phyloP scores from a whole-genome alignment of 2,888 invertebrate genomes.

The Lysandra coridon region DNA sequence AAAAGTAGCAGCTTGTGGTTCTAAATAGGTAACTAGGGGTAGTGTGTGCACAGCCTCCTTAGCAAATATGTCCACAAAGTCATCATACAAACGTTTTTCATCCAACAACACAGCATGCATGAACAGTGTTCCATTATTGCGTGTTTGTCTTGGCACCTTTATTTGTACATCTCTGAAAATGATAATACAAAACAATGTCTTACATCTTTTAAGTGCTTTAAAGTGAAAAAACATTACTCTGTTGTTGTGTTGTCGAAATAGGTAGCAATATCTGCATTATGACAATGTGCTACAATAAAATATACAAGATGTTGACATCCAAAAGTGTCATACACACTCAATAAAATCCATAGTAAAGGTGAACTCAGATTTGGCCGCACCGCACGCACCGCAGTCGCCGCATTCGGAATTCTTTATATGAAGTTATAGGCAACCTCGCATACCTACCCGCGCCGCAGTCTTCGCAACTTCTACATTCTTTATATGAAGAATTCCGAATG shows the following conservation, averaged over 20 bases:
- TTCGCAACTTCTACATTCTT: too few relatives aligned
- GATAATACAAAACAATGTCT: constrained; percentile 31
- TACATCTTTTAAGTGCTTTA: background rate
- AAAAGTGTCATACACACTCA: too few relatives aligned
- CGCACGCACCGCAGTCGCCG: too few relatives aligned
- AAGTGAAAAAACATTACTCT: background rate
- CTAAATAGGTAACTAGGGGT: constrained; percentile 85
- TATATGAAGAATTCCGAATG: too few relatives aligned
- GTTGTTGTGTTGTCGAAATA: background rate
- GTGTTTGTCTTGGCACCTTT: constrained; percentile 85
- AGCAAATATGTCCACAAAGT: constrained; percentile 80
- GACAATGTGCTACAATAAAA: background rate
- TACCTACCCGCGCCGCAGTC: too few relatives aligned
- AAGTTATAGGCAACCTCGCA: too few relatives aligned
- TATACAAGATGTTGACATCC: background rate
- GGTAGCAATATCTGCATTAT: too few relatives aligned
- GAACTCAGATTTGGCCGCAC: too few relatives aligned
- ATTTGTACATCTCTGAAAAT: constrained; percentile 82
- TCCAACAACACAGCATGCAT: constrained; percentile 86
- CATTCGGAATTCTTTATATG: too few relatives aligned
- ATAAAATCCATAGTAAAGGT: too few relatives aligned
- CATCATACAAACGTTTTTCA: constrained; percentile 69
- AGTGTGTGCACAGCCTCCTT: constrained; percentile 83
- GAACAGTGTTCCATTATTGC: constrained; percentile 91
- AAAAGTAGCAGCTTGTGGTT: constrained; percentile 88